Base-by-base conservation (phyloP, 2,113 vertebrate species). In the Acrocephalus arundinaceus region DNA sequence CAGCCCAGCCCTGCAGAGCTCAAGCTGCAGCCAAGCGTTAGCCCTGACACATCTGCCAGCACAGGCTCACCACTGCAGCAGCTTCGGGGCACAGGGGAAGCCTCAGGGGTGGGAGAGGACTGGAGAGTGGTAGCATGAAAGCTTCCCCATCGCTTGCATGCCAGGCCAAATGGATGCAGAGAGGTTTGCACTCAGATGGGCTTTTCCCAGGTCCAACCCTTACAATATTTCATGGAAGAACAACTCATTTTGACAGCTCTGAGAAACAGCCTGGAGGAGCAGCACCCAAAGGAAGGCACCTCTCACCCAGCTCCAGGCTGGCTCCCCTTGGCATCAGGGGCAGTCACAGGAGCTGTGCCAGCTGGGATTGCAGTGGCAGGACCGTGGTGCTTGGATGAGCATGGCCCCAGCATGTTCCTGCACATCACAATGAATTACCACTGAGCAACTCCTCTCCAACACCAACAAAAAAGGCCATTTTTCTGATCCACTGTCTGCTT, bases 171-270 rank as follows among this genome's bases (percentile, higher is more conserved):
- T 19, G 58, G 92, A 75, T 49, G 83, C 76, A 85, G 81, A 74
- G 51, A 75, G 24, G 23, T 45, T 85, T 75, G 58, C 57, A 43
- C 74, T 89, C 62, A 68, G 62, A 85, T 39, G 35, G 61, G 85
- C 78, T 95, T 94, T 79, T 49, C 92, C 74, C 59, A 54, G 62
- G 74, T 82, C 81, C 78, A 79, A 48, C 27, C 58, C 51, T 85
- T 58, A 68, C 67, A 94, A 58, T 94, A 83, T 88, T 79, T 94
- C 49, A 94, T 46, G 75, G 71, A 85, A 87, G 66, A 91, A 31
- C 61, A 76, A 30, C 58, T 68, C 85, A 45, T 74, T 74, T 2
- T 79, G 85, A 93, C 87, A 91, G 70, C 35, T 85, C 92, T 74
- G 87, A 81, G 89, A 51, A 94, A 66, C 63, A 86, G 87, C 68